These are phyloP conservation scores for Liolophura sinensis DNA, from an alignment of 1,140 invertebrate species.

Conservation along the genomic window DNA sequence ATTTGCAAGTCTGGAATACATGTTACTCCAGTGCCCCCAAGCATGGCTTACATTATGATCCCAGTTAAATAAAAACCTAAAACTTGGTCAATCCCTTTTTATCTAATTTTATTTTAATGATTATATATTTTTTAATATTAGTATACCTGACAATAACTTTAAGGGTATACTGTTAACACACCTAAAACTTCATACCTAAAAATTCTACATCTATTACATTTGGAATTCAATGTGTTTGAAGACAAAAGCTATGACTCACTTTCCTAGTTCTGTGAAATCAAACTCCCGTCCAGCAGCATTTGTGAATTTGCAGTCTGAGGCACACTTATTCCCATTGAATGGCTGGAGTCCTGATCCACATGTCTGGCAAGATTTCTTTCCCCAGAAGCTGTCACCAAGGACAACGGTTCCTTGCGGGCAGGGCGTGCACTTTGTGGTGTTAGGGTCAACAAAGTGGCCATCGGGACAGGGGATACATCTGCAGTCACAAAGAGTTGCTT, in stretches of 20 bases:
- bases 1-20: no score
- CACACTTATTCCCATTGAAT: constrained; percentile 36
- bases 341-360: constrained; percentile 60
- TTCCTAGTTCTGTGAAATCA: constrained; percentile 60
- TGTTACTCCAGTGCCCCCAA: no score
- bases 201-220: no score
- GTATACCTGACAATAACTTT: no score
- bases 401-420: constrained; percentile 64
- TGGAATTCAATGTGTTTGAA: not conserved
- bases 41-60: no score
- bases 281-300: constrained; percentile 49
- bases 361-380: constrained; percentile 60
- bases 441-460: constrained; percentile 60
- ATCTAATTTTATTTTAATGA: no score
- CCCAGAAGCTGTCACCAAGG: constrained; percentile 58
- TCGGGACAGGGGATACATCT: constrained; percentile 65
- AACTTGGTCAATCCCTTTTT: no score
- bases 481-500: constrained; percentile 13
- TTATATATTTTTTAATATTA: no score
- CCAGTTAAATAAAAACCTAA: no score
- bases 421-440: constrained; percentile 40
- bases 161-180: not conserved
- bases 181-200: no score
- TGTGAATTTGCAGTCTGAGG: constrained; percentile 44
- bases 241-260: constrained; percentile 41